Percentiles rank a stretch among this genome's conserved stretches.
Evolutionary conservation across 2,113 vertebrate genomes (phyloP).

Genomic region (Phaethon lepturus): DNA sequence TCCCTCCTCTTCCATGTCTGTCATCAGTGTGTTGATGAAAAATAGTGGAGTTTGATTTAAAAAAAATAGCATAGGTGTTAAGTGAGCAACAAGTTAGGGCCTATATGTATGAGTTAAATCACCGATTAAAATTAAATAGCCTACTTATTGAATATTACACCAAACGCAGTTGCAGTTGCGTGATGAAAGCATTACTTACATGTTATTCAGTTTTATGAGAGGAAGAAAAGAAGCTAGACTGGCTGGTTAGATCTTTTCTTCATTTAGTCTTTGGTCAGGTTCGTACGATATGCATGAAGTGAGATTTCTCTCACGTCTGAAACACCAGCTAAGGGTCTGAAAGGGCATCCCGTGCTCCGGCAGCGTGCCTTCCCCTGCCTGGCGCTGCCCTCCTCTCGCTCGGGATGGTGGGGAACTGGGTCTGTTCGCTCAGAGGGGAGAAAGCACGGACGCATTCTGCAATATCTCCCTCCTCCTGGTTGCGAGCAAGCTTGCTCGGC

Average conservation of each 20-base stretch:
- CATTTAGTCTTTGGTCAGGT: background rate
- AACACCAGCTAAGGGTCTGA: background rate
- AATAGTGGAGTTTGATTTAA: background rate
- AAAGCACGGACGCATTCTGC: background rate
- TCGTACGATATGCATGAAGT: background rate
- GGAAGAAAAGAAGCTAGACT: background rate
- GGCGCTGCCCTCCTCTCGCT: background rate
- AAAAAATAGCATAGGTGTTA: background rate
- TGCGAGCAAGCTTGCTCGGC: background rate
- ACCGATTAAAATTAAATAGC: background rate
- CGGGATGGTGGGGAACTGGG: background rate
- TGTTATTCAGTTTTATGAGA: background rate
- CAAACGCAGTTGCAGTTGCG: background rate
- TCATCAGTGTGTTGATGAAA: conserved; percentile 5
- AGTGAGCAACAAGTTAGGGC: conserved; percentile 3
- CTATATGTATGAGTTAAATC: background rate
- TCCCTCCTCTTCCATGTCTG: background rate
- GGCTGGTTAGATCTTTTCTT: background rate
- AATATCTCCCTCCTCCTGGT: background rate
- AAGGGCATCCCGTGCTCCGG: background rate
- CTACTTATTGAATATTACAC: background rate
- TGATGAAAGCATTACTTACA: background rate
- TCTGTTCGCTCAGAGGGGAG: background rate
- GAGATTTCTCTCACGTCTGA: background rate
- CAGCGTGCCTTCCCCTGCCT: background rate